These are phyloP conservation scores for Leptinotarsa defecta DNA, from an alignment of 1,140 invertebrate genomes.

Conservation along the genomic window DNA sequence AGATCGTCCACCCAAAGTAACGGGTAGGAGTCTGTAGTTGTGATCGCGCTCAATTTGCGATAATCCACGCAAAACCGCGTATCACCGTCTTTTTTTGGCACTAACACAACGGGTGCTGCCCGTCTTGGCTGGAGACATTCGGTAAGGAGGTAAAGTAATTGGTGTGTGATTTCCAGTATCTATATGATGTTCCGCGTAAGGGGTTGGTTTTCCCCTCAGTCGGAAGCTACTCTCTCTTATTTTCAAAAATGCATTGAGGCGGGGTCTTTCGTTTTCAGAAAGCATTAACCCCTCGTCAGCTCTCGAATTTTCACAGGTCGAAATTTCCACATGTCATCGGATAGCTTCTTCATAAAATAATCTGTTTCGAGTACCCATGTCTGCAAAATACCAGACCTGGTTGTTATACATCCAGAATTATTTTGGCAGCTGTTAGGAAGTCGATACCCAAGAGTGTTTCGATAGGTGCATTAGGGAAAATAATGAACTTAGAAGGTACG, in stretches of 20 bases:
- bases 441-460: too few species aligned
- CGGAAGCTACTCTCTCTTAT: neutral
- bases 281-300: too few species aligned
- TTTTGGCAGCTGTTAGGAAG: too few species aligned
- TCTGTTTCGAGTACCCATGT: too few species aligned
- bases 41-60: slow-evolving; percentile 51
- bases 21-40: slow-evolving; percentile 55
- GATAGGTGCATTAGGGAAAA: too few species aligned
- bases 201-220: slow-evolving; percentile 17
- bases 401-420: too few species aligned
- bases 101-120: slow-evolving; percentile 52
- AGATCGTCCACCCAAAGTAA: slow-evolving; percentile 38
- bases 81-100: slow-evolving; percentile 46
- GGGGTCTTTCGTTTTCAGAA: neutral
- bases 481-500: too few species aligned
- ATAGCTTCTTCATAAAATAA: too few species aligned
- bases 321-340: too few species aligned
- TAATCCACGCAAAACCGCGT: slow-evolving; percentile 58
- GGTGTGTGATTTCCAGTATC: slow-evolving; percentile 45
- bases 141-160: slow-evolving; percentile 41
- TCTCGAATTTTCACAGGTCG: too few species aligned
- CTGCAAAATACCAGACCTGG: too few species aligned
- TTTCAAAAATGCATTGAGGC: neutral
- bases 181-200: slow-evolving; percentile 42
- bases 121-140: slow-evolving; percentile 15